These are phyloP conservation scores for Lithophane leautieri DNA, from an alignment of 2,888 invertebrate genomes.

Conservation along the genomic window DNA sequence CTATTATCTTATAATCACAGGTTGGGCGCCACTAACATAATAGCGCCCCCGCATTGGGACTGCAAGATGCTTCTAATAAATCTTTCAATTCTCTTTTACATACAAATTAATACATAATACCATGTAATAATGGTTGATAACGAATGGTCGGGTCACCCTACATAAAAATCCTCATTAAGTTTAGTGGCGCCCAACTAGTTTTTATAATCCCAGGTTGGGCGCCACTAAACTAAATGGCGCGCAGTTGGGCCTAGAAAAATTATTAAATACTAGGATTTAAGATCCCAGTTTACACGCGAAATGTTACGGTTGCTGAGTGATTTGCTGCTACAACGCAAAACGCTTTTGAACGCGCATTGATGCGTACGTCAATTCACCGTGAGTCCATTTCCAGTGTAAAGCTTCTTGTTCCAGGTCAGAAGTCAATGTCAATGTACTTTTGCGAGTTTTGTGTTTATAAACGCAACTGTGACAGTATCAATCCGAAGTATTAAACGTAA, in stretches of 20 bases:
- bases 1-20: background rate
- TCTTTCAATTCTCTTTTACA: background rate
- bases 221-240: background rate
- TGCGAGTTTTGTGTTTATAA: background rate
- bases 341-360: no score
- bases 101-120: background rate
- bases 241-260: background rate
- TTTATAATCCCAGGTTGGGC: background rate
- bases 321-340: no score
- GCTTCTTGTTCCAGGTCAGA: background rate
- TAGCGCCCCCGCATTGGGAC: conserved; percentile 10
- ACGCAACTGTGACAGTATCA: background rate
- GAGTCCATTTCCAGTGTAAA: background rate
- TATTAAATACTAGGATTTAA: background rate
- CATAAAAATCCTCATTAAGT: background rate
- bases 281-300: no score
- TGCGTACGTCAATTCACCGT: no score
- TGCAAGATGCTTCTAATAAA: background rate
- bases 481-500: no score
- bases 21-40: background rate
- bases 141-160: background rate
- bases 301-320: background rate
- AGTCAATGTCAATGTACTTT: background rate
- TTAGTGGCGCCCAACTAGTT: background rate
- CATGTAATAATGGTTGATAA: background rate